Base-by-base conservation (phyloP, 2,888 invertebrate genomes). In the Chorisops tibialis region DNA sequence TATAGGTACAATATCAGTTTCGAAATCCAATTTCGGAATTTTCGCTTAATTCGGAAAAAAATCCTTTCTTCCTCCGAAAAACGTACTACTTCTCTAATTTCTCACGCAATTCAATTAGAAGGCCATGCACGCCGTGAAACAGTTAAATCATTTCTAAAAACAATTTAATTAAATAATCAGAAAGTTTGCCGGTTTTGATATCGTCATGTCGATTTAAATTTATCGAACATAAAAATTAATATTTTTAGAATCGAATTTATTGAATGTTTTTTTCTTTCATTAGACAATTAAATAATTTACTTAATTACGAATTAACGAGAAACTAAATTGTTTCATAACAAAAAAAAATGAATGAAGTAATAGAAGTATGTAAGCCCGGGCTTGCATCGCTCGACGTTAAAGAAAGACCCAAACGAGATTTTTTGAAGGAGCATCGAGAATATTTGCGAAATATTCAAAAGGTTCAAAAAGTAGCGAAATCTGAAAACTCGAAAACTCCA, bases 131-230 rank as follows among this genome's bases (percentile, higher is more conserved):
- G n/a, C n/a, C n/a, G n/a, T n/a, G n/a, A n/a, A n/a, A n/a, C n/a
- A n/a, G n/a, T 30, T 30, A 1, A 30, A 9, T 30, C 30, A 30
- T 30, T 30, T 30, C 24, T 24, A 24, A 24, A 52, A 52, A 52
- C 21, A 39, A 52, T 19, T 2, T 9, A 39, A 52, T 12, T 39
- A 9, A 21, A 11, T 39, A 50, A 21, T 52, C 39, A 52, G 38
- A 38, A 52, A 38, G 38, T 52, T 52, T 52, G 38, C 38, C 39
- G 39, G 19, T 21, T 52, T 52, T 37, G 18, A 21, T 38, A 38
- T 39, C 30, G 52, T 52, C 52, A 38, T 52, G 52, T 52, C 52
- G 38, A 52, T 39, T 52, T 39, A 52, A 52, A 52, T 52, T 52
- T 22, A 52, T 52, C 39, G 52, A 52, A 38, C 1, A 19, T 50